These are phyloP conservation scores for Scrobipalpa atriplicella DNA, from an alignment of 2,888 invertebrate species.

Conservation along the genomic window DNA sequence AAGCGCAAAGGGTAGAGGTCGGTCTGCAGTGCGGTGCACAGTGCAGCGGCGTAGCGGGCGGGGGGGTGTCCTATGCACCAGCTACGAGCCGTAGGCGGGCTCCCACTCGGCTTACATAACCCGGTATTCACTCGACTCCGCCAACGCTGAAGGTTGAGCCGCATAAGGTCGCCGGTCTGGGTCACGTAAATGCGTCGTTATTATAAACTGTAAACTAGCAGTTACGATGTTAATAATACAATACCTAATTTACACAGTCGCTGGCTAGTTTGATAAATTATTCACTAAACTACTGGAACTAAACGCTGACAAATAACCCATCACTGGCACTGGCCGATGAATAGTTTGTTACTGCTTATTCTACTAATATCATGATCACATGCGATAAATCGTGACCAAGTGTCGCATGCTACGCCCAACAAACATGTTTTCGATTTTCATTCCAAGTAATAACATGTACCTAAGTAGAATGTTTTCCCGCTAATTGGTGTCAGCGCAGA, in stretches of 20 bases:
- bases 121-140: constrained; percentile 56
- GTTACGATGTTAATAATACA: background rate
- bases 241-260: background rate
- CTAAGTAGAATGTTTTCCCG: constrained; percentile 22
- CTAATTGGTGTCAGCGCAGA: constrained; percentile 27
- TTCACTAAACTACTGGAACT: background rate
- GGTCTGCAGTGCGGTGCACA: constrained; percentile 69
- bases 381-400: constrained; percentile 17
- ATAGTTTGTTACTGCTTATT: constrained; percentile 1
- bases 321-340: constrained; percentile 8
- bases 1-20: constrained; percentile 62
- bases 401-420: constrained; percentile 19
- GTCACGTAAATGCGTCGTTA: constrained; percentile 47
- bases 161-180: constrained; percentile 68
- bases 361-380: background rate
- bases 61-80: constrained; percentile 46
- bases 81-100: constrained; percentile 43
- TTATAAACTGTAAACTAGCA: background rate
- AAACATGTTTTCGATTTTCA: constrained; percentile 27
- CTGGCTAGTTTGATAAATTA: background rate
- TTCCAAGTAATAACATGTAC: constrained; percentile 16
- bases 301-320: background rate
- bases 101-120: constrained; percentile 48
- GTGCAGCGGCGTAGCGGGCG: constrained; percentile 56
- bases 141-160: constrained; percentile 71